Base-by-base conservation (phyloP, 2,797 vertebrate species). In the Babyrousa celebensis region DNA sequence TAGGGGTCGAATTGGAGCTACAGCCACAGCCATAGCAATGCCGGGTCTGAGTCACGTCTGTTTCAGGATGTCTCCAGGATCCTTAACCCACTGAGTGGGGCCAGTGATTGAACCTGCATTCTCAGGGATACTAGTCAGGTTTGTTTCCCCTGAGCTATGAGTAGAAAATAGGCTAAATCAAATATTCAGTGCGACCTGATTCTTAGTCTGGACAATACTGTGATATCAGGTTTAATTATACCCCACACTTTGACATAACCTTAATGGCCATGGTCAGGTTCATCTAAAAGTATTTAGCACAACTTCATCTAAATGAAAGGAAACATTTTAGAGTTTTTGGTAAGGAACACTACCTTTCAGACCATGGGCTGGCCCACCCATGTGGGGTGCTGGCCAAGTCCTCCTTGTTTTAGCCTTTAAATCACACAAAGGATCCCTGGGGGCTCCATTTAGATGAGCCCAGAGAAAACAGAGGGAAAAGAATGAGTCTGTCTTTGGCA, bases 251-350 rank as follows among this genome's bases (percentile, higher is more conserved):
- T 87, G 63, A 68, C 18, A 7, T 80, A 82, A 70, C 21, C 74
- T 67, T 60, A 16, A 82, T 20, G 14, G 32, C 15, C 67, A 54
- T 7, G 6, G 32, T 88, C 40, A 68, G 27, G 89, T 95, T 92
- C 71, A 56, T 72, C 48, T 83, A 92, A 93, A 90, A 95, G 89
- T 77, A 94, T 85, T 86, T 85, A 92, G 40, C 60, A 5, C 60
- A 79, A 27, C 40, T 85, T 54, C 62, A 85, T 94, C 58, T 77
- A 84, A 85, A 25, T 25, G 52, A 96, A 96, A 95, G 27, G 36
- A 78, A 94, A 92, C 40, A 78, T 48, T 89, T 86, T 70, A 89
- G 79, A 93, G 36, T 84, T 94, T 89, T 89, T 40, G 29, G 23
- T 40, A 93, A 93, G 70, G 94, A 89, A 54, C 36, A 70, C 43